A percentile compares a stretch with the other conserved stretches of the same genome.
Evolutionary conservation across 1,140 invertebrate species (phyloP).

Genomic region (Saccostrea cuccullata): DNA sequence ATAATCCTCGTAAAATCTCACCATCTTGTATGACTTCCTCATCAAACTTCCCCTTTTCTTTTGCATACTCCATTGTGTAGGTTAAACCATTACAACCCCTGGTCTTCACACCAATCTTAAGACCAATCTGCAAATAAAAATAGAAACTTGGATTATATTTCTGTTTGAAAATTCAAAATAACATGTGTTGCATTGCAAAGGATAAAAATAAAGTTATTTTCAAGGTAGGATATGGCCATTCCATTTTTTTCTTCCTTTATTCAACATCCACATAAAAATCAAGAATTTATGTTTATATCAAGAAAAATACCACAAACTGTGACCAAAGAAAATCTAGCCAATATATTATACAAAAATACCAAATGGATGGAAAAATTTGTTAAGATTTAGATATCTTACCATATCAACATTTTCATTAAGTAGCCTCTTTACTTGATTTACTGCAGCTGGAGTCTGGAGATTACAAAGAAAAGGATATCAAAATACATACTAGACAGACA

Average conservation of each 20-base stretch:
- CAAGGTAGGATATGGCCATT: too few species aligned
- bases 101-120: constrained; percentile 97
- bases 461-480: background rate
- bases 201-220: too few species aligned
- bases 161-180: too few species aligned
- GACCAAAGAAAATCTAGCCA: too few species aligned
- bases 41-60: constrained; percentile 94
- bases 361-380: too few species aligned
- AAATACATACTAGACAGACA: background rate
- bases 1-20: constrained; percentile 69
- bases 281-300: too few species aligned
- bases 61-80: constrained; percentile 97
- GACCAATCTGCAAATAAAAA: constrained; percentile 80
- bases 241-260: too few species aligned
- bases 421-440: constrained; percentile 90
- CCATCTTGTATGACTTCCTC: constrained; percentile 99
- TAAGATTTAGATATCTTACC: constrained; percentile 80
- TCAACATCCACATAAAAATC: too few species aligned
- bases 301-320: too few species aligned
- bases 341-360: too few species aligned
- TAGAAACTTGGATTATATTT: background rate
- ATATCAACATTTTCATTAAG: constrained; percentile 85
- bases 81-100: constrained; percentile 98
- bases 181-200: too few species aligned
- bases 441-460: constrained; percentile 88